A percentile compares a stretch with the other conserved stretches of the same genome.
Conservation (phyloP, 2,113 vertebrate species). For the Hyperopisus bebe region DNA sequence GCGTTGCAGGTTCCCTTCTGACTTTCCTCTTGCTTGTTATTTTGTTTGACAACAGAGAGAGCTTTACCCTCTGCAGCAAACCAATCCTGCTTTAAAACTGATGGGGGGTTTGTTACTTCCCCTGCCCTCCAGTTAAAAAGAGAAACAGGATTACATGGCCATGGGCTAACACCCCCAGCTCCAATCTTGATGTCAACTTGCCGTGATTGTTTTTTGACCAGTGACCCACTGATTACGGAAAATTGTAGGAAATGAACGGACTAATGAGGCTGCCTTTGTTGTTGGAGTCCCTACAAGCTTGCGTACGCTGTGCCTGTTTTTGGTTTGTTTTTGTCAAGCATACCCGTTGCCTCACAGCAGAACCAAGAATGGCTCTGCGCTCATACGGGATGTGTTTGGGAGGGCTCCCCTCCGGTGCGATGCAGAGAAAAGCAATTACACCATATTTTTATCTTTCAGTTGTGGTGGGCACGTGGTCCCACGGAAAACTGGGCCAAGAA, state of each 20-base stretch:
- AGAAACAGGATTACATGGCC: not conserved
- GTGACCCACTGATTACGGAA: constrained; percentile 34
- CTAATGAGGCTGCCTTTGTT: constrained; percentile 43
- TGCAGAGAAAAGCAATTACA: constrained; percentile 28
- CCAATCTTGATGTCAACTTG: constrained; percentile 28
- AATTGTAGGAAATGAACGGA: constrained; percentile 42
- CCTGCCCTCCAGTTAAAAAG: not conserved
- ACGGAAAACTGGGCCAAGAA: constrained; percentile 27
- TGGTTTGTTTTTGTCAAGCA: constrained; percentile 31
- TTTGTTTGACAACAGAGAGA: not conserved
- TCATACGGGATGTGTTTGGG: constrained; percentile 46
- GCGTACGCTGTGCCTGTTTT: constrained; percentile 34
- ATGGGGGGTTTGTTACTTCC: not conserved
- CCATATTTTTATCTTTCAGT: constrained; percentile 40
- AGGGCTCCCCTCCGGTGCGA: constrained; percentile 15
- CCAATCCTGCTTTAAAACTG: not conserved
- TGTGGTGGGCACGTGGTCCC: constrained; percentile 1
- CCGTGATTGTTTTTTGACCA: constrained; percentile 42
- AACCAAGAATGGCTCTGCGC: constrained; percentile 30
- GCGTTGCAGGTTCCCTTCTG: not conserved
- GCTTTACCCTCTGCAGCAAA: not conserved
- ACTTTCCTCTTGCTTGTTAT: not conserved
- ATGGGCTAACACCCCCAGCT: not conserved
- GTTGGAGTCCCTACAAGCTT: constrained; percentile 38
- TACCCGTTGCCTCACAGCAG: constrained; percentile 29